A percentile compares a stretch with the other conserved stretches of the same genome.
Evolutionary conservation across 2,888 invertebrate genomes (phyloP).

Genomic region (Drosophila suboccidentalis): DNA sequence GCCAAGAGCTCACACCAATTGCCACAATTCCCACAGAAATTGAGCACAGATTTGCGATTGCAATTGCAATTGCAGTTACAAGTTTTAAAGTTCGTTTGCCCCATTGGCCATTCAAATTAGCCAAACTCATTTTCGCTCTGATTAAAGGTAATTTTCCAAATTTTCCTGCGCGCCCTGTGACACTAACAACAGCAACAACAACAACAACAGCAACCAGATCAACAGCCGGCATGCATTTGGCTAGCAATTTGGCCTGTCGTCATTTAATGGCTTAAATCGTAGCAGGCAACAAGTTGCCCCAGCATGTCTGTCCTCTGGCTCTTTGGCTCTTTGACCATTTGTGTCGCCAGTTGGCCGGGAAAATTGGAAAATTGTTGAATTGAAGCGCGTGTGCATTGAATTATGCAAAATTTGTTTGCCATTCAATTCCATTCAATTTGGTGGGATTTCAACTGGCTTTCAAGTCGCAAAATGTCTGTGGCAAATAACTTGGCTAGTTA

Average conservation of each 20-base stretch:
- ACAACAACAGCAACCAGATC: slow-evolving; percentile 29
- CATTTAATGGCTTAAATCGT: slow-evolving; percentile 65
- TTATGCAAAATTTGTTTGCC: slow-evolving; percentile 62
- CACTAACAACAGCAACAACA: slow-evolving; percentile 58
- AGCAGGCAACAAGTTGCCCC: slow-evolving; percentile 34
- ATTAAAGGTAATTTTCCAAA: slow-evolving; percentile 78
- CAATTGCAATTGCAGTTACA: slow-evolving; percentile 7
- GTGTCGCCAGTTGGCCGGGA: slow-evolving; percentile 49
- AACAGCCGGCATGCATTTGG: slow-evolving; percentile 30
- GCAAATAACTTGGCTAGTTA: slow-evolving; percentile 5
- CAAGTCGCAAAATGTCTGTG: not conserved
- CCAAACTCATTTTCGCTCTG: slow-evolving; percentile 76
- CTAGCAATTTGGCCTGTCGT: slow-evolving; percentile 66
- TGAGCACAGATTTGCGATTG: slow-evolving; percentile 3
- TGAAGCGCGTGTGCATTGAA: slow-evolving; percentile 76
- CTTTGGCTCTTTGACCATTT: slow-evolving; percentile 16
- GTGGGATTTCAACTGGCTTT: slow-evolving; percentile 1
- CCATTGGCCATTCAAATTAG: slow-evolving; percentile 64
- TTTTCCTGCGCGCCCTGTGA: slow-evolving; percentile 66
- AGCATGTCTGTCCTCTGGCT: slow-evolving; percentile 32
- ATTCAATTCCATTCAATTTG: slow-evolving; percentile 17
- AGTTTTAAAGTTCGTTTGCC: slow-evolving; percentile 7
- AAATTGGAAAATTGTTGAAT: slow-evolving; percentile 57
- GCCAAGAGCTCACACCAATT: slow-evolving; percentile 36
- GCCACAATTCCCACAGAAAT: slow-evolving; percentile 45